Conservation (phyloP, 2,888 invertebrate species). For the Lasioglossum vierecki region DNA sequence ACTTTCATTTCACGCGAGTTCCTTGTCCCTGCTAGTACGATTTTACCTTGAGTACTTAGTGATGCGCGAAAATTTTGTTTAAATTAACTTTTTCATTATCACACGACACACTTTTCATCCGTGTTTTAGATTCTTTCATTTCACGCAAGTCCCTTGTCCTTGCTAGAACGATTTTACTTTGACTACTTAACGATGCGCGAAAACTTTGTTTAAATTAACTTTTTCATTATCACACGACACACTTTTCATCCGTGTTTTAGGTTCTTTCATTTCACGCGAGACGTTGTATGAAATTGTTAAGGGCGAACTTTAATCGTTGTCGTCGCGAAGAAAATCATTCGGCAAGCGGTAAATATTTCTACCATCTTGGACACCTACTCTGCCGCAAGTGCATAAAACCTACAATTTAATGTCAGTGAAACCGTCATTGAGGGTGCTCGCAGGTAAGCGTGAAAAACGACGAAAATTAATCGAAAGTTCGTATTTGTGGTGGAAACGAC, state of each 20-base stretch:
- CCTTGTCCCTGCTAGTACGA: neutral
- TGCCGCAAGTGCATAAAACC: neutral
- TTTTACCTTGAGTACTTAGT: neutral
- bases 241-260: neutral
- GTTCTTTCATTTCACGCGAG: neutral
- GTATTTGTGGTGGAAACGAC: slow-evolving; percentile 24
- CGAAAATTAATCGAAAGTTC: slow-evolving; percentile 26
- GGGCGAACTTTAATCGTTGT: neutral
- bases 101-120: neutral
- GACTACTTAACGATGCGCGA: neutral
- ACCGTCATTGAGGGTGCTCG: too few species aligned
- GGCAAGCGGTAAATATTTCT: neutral
- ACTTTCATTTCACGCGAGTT: neutral
- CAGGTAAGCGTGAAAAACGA: neutral
- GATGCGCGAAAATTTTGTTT: neutral
- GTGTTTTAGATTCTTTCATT: neutral
- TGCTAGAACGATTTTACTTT: neutral
- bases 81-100: neutral
- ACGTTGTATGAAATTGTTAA: too few species aligned
- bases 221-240: neutral
- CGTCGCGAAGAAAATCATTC: neutral
- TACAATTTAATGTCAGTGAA: neutral
- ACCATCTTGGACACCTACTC: neutral
- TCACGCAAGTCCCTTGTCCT: too few species aligned
- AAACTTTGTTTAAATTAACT: neutral